These are phyloP conservation scores for Rhinichthys osculus DNA, from an alignment of 2,797 vertebrate genomes.

Conservation along the genomic window DNA sequence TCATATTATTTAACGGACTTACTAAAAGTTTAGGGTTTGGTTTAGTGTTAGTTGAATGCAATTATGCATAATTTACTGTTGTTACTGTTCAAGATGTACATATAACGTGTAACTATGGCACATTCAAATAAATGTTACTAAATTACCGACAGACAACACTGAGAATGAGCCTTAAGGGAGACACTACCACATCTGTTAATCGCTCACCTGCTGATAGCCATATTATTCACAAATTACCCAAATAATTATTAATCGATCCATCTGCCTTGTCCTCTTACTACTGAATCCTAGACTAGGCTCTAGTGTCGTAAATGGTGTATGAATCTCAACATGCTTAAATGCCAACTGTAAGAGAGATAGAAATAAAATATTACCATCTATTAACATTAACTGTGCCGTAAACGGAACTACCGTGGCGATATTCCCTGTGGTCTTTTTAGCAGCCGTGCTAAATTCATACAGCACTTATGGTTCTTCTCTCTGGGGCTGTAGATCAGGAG, in stretches of 20 bases:
- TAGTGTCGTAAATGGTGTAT: not conserved
- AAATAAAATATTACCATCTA: constrained; percentile 52
- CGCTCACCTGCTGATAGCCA: not conserved
- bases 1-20: not conserved
- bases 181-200: not conserved
- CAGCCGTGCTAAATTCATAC: constrained; percentile 82
- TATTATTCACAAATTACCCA: not conserved
- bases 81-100: too few relatives aligned
- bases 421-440: constrained; percentile 87
- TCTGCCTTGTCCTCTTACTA: not conserved
- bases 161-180: not conserved
- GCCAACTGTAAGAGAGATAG: constrained; percentile 10
- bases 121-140: not conserved
- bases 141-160: not conserved
- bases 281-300: not conserved
- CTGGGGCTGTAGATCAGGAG: constrained; percentile 62
- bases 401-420: constrained; percentile 82
- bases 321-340: constrained; percentile 1
- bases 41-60: not conserved
- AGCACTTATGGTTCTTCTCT: constrained; percentile 79
- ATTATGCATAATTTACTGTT: not conserved
- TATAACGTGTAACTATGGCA: not conserved
- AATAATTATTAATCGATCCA: not conserved
- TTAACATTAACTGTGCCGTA: constrained; percentile 77
- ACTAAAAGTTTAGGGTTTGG: not conserved